These are phyloP conservation scores for Drosophila neoperkinsi DNA, from an alignment of 2,888 invertebrate genomes.

Conservation along the genomic window DNA sequence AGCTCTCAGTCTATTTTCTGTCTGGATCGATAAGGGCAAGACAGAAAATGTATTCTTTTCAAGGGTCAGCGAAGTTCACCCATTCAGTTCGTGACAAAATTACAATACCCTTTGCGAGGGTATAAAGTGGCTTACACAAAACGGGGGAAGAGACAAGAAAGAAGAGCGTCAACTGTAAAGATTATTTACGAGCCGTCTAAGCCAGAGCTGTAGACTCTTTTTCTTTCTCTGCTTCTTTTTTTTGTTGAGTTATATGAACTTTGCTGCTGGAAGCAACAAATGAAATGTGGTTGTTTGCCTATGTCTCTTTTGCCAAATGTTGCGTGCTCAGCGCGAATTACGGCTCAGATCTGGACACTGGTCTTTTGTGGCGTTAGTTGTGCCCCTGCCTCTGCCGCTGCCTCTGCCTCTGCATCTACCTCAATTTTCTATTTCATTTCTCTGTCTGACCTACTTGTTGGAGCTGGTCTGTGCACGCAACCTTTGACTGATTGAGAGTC, in stretches of 20 bases:
- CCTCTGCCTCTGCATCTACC: neutral
- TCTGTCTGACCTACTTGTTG: conserved; percentile 64
- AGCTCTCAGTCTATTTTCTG: neutral
- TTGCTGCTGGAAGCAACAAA: conserved; percentile 60
- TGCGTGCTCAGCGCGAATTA: conserved; percentile 71
- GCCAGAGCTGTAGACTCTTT: conserved; percentile 6
- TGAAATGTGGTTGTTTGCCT: conserved; percentile 35
- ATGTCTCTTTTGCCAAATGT: conserved; percentile 38
- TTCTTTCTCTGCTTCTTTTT: neutral
- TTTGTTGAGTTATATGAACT: conserved; percentile 20
- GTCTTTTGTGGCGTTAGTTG: conserved; percentile 14
- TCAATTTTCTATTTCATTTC: conserved; percentile 16
- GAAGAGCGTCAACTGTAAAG: conserved; percentile 26
- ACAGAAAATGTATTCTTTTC: neutral
- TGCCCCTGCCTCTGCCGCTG: neutral
- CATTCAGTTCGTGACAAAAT: neutral
- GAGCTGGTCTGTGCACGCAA: conserved; percentile 50
- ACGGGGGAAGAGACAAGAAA: conserved; percentile 9
- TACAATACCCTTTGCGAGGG: neutral
- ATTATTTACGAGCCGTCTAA: conserved; percentile 59
- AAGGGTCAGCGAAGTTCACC: neutral
- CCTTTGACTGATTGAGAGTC: conserved; percentile 61
- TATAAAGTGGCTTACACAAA: conserved; percentile 20
- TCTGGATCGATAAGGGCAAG: neutral
- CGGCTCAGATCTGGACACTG: conserved; percentile 40